A percentile compares a stretch with the other conserved stretches of the same genome.
Evolutionary conservation across 2,888 invertebrate genomes (phyloP).

Genomic region (Chrysolina americana): DNA sequence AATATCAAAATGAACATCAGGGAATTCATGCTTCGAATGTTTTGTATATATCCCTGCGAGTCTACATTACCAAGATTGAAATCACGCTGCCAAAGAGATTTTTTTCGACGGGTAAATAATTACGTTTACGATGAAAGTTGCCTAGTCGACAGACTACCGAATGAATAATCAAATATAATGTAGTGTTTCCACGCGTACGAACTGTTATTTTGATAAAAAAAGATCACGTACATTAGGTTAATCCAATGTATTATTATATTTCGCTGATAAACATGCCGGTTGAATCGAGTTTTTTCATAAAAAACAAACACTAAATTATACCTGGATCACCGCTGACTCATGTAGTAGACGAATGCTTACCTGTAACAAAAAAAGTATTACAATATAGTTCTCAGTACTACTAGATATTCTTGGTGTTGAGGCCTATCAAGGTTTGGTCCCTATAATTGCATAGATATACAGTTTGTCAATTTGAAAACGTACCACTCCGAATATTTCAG

Average conservation of each 20-base stretch:
- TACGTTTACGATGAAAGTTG: constrained; percentile 31
- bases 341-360: neutral
- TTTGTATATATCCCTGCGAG: constrained; percentile 46
- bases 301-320: too few species aligned
- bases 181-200: neutral
- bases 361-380: neutral
- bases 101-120: constrained; percentile 23
- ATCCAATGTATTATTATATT: too few species aligned
- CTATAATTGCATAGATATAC: too few species aligned
- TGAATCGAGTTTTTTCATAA: too few species aligned
- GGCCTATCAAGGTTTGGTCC: too few species aligned
- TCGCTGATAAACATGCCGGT: too few species aligned
- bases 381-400: neutral
- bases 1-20: constrained; percentile 49
- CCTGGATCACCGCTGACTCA: too few species aligned
- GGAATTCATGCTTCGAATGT: constrained; percentile 42
- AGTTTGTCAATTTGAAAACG: too few species aligned
- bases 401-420: too few species aligned
- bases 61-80: constrained; percentile 56
- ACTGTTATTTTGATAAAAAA: neutral
- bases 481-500: too few species aligned
- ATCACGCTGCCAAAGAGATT: constrained; percentile 39
- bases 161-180: neutral
- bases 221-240: neutral
- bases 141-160: constrained; percentile 41